These are phyloP conservation scores for Todus mexicanus DNA, from an alignment of 2,797 vertebrate species.

Conservation along the genomic window DNA sequence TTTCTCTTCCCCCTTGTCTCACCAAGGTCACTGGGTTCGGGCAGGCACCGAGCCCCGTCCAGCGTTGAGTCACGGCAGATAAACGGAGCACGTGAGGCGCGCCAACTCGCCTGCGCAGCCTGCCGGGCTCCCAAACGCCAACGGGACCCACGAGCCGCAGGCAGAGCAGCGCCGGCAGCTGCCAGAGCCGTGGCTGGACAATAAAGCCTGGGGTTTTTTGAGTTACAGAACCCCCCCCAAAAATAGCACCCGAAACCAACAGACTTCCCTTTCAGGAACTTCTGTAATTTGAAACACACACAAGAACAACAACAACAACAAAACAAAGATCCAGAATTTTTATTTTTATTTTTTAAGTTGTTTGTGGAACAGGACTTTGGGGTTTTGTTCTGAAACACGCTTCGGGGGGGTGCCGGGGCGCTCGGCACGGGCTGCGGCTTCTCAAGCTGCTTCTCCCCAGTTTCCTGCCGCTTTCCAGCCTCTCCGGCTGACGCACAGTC, in stretches of 20 bases:
- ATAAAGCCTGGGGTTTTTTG: not conserved
- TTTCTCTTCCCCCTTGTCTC: not conserved
- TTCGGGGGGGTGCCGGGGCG: not conserved
- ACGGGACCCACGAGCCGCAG: accelerated
- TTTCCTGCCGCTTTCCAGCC: not conserved
- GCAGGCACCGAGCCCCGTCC: not conserved
- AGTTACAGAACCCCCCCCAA: conserved; percentile 35
- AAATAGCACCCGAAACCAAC: conserved; percentile 67
- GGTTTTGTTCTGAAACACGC: not conserved
- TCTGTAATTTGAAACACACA: conserved; percentile 60
- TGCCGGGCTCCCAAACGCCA: not conserved
- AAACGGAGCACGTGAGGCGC: not conserved
- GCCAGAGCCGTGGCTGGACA: not conserved
- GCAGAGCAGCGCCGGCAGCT: not conserved
- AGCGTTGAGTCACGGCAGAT: not conserved
- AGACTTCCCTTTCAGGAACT: conserved; percentile 69
- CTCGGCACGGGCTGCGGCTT: not conserved
- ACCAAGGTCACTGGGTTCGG: accelerated
- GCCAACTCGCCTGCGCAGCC: not conserved
- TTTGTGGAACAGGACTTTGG: not conserved
- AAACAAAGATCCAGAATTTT: conserved; percentile 21
- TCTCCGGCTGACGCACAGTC: not conserved
- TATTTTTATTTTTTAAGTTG: not conserved
- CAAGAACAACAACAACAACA: not conserved
- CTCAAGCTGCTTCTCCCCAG: not conserved